A percentile compares a stretch with the other conserved stretches of the same genome.
phyloP scores from a whole-genome alignment of 2,113 vertebrate species.

The Tringa solitaria region DNA sequence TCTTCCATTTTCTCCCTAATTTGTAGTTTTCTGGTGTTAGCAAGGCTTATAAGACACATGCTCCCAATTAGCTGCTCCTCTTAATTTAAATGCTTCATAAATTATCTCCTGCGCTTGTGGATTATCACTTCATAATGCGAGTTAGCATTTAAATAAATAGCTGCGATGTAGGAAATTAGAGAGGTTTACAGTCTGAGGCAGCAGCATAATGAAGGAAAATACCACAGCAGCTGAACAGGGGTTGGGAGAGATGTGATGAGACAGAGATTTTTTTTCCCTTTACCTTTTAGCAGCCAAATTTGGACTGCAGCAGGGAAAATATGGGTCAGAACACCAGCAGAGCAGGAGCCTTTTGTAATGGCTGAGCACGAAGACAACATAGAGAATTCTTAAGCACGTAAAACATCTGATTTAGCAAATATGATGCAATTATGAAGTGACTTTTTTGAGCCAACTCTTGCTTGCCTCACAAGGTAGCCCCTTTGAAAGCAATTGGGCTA shows the following conservation, averaged over 20 bases:
- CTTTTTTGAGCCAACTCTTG: background rate
- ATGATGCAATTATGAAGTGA: slow-evolving; percentile 35
- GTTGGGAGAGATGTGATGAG: background rate
- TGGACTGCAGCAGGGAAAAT: slow-evolving; percentile 48
- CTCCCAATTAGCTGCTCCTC: slow-evolving; percentile 99
- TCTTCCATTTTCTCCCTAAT: slow-evolving; percentile 77
- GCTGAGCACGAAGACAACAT: background rate
- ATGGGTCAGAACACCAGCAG: slow-evolving; percentile 62
- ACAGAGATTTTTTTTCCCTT: background rate
- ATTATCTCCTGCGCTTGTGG: slow-evolving; percentile 93
- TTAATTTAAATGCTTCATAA: slow-evolving; percentile 99
- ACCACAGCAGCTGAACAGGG: slow-evolving; percentile 69
- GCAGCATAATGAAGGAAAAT: slow-evolving; percentile 80
- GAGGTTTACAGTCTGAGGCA: slow-evolving; percentile 79
- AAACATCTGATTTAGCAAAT: slow-evolving; percentile 51
- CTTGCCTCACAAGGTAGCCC: background rate
- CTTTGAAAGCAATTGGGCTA: slow-evolving; percentile 17
- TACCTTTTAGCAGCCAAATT: slow-evolving; percentile 45
- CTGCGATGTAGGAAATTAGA: slow-evolving; percentile 87
- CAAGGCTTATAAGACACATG: slow-evolving; percentile 97
- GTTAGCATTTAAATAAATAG: slow-evolving; percentile 98
- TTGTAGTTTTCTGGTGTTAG: slow-evolving; percentile 86
- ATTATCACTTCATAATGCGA: slow-evolving; percentile 99
- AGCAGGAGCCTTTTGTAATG: slow-evolving; percentile 33
- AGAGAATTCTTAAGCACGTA: background rate